phyloP scores from a whole-genome alignment of 1,140 invertebrate species.

The Pantala flavescens region DNA sequence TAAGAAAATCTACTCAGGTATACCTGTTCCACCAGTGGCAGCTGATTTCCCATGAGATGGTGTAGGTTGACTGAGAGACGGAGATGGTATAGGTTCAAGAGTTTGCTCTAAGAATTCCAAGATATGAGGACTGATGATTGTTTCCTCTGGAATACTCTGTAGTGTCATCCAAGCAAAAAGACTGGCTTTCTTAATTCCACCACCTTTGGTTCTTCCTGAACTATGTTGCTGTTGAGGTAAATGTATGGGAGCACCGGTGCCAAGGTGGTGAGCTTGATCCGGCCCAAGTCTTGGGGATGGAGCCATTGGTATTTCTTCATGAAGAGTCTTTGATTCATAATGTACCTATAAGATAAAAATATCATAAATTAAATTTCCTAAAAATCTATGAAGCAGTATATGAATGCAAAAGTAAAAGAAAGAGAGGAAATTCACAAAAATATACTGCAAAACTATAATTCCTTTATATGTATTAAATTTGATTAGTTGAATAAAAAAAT shows the following conservation, averaged over 20 bases:
- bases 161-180: slow-evolving; percentile 92
- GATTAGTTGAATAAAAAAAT: too few species aligned
- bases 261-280: slow-evolving; percentile 26
- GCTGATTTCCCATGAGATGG: background rate
- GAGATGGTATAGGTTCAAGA: slow-evolving; percentile 77
- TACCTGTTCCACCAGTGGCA: background rate
- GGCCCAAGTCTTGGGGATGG: slow-evolving; percentile 31
- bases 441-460: too few species aligned
- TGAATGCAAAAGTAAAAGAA: too few species aligned
- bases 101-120: slow-evolving; percentile 91
- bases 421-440: too few species aligned
- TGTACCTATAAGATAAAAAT: slow-evolving; percentile 46
- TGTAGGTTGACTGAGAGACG: background rate
- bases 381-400: too few species aligned
- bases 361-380: too few species aligned
- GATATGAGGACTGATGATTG: slow-evolving; percentile 88
- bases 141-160: slow-evolving; percentile 92
- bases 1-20: too few species aligned
- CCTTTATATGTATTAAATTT: too few species aligned
- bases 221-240: slow-evolving; percentile 19
- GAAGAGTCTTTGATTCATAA: slow-evolving; percentile 72
- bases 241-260: background rate
- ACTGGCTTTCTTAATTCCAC: slow-evolving; percentile 78
- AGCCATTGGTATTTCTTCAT: slow-evolving; percentile 41
- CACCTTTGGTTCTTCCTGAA: slow-evolving; percentile 1